phyloP scores from a whole-genome alignment of 2,888 invertebrate genomes.

The Erebia aethiops region DNA sequence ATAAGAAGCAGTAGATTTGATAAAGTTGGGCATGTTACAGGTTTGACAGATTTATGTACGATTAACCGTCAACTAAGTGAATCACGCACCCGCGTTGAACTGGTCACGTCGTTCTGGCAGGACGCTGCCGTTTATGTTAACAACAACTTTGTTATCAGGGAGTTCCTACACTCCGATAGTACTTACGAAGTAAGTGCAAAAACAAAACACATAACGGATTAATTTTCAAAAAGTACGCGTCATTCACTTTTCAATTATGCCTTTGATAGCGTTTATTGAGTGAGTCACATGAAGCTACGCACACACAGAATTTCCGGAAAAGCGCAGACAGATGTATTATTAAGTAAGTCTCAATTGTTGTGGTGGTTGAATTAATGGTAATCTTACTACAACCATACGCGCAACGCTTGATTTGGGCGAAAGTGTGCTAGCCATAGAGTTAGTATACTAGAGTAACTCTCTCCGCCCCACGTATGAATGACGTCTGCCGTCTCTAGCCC shows the following conservation, averaged over 20 bases:
- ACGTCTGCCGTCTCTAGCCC: not conserved
- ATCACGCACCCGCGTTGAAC: constrained; percentile 67
- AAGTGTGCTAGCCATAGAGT: too few relatives aligned
- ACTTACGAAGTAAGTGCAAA: constrained; percentile 57
- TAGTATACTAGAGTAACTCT: too few relatives aligned
- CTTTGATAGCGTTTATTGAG: too few relatives aligned
- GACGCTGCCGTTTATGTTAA: constrained; percentile 69
- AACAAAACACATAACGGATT: not conserved
- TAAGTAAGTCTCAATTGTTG: too few relatives aligned
- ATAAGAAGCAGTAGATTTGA: not conserved
- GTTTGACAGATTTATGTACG: constrained; percentile 61
- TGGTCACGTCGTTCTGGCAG: constrained; percentile 67
- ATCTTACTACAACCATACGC: too few relatives aligned
- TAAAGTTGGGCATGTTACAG: constrained; percentile 43
- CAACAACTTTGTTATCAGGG: constrained; percentile 65
- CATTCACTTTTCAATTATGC: not conserved
- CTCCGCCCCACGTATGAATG: too few relatives aligned
- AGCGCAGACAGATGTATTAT: too few relatives aligned
- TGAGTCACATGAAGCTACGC: too few relatives aligned
- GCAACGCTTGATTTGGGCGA: too few relatives aligned
- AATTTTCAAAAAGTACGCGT: not conserved
- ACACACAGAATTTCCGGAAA: too few relatives aligned
- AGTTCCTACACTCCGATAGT: constrained; percentile 59
- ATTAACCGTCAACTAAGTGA: constrained; percentile 69
- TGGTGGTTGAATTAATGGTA: too few relatives aligned